These are phyloP conservation scores for Reinhardtius hippoglossoides DNA, from an alignment of 2,113 vertebrate species.

Conservation along the genomic window DNA sequence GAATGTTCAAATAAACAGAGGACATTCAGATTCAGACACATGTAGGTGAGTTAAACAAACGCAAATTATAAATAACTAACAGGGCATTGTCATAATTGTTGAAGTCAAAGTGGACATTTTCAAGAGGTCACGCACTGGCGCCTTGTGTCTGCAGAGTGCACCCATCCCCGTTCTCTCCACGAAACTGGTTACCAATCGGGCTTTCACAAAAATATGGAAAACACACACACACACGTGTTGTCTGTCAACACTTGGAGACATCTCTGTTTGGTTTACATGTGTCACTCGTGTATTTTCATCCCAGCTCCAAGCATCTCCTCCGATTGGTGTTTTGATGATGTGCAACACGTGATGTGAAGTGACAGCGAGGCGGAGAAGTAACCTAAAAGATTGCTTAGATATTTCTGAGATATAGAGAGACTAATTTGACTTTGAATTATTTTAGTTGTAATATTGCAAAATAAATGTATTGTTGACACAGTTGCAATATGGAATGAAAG, in stretches of 20 bases:
- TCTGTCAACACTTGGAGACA: conserved; percentile 35
- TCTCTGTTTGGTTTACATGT: conserved; percentile 22
- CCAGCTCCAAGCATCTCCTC: conserved; percentile 29
- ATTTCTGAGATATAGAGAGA: not conserved
- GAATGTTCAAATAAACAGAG: not conserved
- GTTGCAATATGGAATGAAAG: not conserved
- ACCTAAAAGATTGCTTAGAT: not conserved
- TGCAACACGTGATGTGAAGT: conserved; percentile 16
- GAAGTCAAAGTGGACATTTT: conserved; percentile 15
- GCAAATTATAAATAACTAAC: not conserved
- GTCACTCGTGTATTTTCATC: conserved; percentile 9
- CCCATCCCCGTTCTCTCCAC: conserved; percentile 8
- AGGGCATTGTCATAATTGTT: not conserved
- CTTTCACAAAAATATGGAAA: conserved; percentile 31
- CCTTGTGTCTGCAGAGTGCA: conserved; percentile 23
- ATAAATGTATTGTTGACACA: conserved; percentile 8
- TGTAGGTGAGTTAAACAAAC: not conserved
- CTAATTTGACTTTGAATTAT: not conserved
- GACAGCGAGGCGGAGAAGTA: no score
- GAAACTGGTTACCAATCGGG: not conserved
- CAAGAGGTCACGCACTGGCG: not conserved
- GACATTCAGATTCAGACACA: not conserved
- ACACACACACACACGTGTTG: not conserved
- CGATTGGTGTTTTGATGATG: conserved; percentile 11
- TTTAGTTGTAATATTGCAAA: not conserved